These are phyloP conservation scores for Pipistrellus pygmaeus DNA, from an alignment of 2,797 vertebrate genomes.

Conservation along the genomic window DNA sequence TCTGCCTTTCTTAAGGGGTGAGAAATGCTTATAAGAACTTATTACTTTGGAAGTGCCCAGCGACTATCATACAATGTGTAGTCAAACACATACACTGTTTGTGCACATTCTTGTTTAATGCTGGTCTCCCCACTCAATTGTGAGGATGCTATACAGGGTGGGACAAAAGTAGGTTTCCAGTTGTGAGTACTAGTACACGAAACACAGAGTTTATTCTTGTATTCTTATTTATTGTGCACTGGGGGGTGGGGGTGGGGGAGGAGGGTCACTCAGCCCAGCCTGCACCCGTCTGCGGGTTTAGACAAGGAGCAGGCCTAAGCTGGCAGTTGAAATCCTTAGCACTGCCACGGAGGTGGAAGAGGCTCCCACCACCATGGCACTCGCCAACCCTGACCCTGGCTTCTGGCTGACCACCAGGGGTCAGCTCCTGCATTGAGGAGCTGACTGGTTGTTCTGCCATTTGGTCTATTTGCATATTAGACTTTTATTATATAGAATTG, in stretches of 20 bases:
- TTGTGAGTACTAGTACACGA: background rate
- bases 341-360: too few species aligned
- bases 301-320: too few species aligned
- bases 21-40: background rate
- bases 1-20: background rate
- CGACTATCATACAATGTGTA: background rate
- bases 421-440: too few species aligned
- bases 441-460: too few species aligned
- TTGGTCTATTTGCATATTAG: too few species aligned
- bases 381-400: too few species aligned
- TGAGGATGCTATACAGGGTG: background rate
- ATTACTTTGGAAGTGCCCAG: background rate
- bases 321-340: too few species aligned
- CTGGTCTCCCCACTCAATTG: background rate
- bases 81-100: background rate
- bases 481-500: background rate
- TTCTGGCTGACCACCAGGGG: too few species aligned
- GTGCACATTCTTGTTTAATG: background rate
- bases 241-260: too few species aligned
- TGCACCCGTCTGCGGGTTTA: too few species aligned
- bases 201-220: background rate
- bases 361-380: accelerated
- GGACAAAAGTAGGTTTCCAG: background rate
- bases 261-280: too few species aligned
- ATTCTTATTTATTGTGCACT: background rate